phyloP scores from a whole-genome alignment of 2,888 invertebrate genomes.

The Sphecodes monilicornis region DNA sequence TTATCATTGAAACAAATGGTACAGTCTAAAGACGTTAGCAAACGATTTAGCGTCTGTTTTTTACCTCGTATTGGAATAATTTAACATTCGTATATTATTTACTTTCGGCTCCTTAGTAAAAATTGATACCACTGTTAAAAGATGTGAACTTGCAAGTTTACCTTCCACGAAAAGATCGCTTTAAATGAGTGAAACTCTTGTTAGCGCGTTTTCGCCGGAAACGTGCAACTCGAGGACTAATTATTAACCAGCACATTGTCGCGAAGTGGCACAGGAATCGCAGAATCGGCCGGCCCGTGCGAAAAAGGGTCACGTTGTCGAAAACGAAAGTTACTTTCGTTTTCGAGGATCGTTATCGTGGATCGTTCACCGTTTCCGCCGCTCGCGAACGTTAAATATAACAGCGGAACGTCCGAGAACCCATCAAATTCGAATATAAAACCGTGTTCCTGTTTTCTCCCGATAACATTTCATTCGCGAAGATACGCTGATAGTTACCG shows the following conservation, averaged over 20 bases:
- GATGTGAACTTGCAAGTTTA: not conserved
- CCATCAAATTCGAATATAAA: constrained; percentile 10
- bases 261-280: not conserved
- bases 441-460: constrained; percentile 16
- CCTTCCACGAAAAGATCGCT: not conserved
- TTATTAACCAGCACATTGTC: not conserved
- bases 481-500: not conserved
- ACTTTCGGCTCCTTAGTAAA: not conserved
- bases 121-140: not conserved
- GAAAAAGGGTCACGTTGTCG: constrained; percentile 33
- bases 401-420: constrained; percentile 10
- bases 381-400: constrained; percentile 13
- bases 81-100: not conserved
- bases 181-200: not conserved
- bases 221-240: not conserved
- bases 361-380: constrained; percentile 58
- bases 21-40: too few species aligned
- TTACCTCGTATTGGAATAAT: too few species aligned
- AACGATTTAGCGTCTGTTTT: too few species aligned
- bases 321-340: constrained; percentile 75
- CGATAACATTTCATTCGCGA: not conserved
- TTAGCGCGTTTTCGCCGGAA: not conserved
- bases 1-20: too few species aligned
- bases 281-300: not conserved
- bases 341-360: constrained; percentile 53